Conservation (phyloP, 2,888 invertebrate genomes). For the Gryllus longicercus region DNA sequence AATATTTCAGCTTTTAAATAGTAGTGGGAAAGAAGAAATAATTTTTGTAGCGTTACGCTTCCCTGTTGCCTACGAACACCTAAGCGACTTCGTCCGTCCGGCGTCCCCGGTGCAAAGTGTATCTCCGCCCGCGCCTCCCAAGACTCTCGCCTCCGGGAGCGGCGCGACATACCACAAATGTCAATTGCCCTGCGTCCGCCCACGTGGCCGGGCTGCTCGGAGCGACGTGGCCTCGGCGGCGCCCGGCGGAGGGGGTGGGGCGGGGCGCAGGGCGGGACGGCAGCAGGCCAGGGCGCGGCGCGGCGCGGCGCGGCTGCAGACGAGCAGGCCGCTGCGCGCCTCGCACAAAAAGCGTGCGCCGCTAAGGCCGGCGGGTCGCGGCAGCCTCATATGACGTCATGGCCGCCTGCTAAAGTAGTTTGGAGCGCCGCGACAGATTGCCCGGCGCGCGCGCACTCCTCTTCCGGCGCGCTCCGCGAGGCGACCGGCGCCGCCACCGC, state of each 20-base stretch:
- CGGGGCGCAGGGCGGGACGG: background rate
- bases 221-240: background rate
- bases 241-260: background rate
- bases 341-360: background rate
- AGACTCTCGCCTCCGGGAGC: too few species aligned
- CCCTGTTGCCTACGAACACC: too few species aligned
- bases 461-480: background rate
- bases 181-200: conserved; percentile 3
- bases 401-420: background rate
- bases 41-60: too few species aligned
- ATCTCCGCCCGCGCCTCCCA: too few species aligned
- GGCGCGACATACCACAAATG: background rate
- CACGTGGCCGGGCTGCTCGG: background rate
- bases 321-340: background rate
- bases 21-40: too few species aligned
- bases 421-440: background rate
- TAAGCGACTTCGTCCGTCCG: too few species aligned
- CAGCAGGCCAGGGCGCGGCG: background rate
- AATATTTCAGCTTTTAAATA: too few species aligned
- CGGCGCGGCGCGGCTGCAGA: background rate
- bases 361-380: conserved; percentile 7
- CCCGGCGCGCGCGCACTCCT: background rate
- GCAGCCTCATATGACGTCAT: background rate
- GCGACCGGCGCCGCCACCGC: background rate
- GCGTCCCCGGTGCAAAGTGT: too few species aligned